These are phyloP conservation scores for Drymodes brunneopygia DNA, from an alignment of 2,113 vertebrate genomes.

Conservation along the genomic window DNA sequence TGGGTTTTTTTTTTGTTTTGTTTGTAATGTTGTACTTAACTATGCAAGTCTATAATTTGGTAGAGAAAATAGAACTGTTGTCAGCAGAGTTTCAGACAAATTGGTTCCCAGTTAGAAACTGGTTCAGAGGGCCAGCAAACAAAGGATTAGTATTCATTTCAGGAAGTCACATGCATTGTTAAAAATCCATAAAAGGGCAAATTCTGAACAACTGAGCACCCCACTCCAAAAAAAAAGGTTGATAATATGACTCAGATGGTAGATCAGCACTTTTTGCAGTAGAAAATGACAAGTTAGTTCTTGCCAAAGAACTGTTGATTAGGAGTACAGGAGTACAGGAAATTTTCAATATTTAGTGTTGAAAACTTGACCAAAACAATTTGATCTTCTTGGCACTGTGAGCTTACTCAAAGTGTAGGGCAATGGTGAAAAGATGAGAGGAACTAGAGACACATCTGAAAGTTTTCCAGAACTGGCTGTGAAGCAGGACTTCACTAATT, in stretches of 20 bases:
- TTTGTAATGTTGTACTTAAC: neutral
- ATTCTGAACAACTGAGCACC: slow-evolving; percentile 21
- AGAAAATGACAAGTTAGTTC: slow-evolving; percentile 6
- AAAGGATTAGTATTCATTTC: slow-evolving; percentile 52
- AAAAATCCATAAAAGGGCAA: slow-evolving; percentile 27
- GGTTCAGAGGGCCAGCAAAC: slow-evolving; percentile 27
- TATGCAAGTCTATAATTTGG: slow-evolving; percentile 3
- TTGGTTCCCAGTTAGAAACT: slow-evolving; percentile 41
- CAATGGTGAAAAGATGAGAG: neutral
- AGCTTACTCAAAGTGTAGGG: neutral
- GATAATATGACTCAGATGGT: neutral
- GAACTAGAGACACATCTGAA: neutral
- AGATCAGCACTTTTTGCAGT: neutral
- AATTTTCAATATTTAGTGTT: slow-evolving; percentile 4
- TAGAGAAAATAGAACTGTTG: slow-evolving; percentile 37
- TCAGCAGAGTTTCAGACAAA: slow-evolving; percentile 47
- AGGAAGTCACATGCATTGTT: slow-evolving; percentile 35
- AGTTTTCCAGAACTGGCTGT: neutral
- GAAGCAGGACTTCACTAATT: neutral
- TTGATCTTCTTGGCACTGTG: neutral
- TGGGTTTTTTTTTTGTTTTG: neutral
- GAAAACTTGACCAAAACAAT: slow-evolving; percentile 10
- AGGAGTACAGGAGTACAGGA: neutral
- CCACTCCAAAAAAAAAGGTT: neutral
- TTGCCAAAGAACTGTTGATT: slow-evolving; percentile 9